phyloP scores from a whole-genome alignment of 2,888 invertebrate genomes.

The Zele albiditarsus region DNA sequence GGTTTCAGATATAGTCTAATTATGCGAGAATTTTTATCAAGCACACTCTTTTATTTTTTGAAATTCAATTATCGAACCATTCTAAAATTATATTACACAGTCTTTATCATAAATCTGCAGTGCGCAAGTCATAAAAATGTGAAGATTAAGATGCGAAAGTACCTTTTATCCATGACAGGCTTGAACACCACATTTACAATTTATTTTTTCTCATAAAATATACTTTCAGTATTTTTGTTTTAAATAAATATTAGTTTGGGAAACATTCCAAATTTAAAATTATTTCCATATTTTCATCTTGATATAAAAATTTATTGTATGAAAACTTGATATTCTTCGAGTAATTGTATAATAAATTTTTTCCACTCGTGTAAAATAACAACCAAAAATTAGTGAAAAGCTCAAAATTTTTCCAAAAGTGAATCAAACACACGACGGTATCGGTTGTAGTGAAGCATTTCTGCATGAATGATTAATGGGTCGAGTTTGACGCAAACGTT shows the following conservation, averaged over 20 bases:
- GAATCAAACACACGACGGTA: neutral
- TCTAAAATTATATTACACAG: too few species aligned
- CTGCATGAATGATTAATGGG: slow-evolving; percentile 31
- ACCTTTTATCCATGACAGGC: too few species aligned
- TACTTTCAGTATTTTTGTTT: neutral
- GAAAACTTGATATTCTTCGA: too few species aligned
- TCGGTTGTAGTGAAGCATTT: slow-evolving; percentile 8
- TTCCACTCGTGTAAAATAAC: neutral
- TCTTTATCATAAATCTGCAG: too few species aligned
- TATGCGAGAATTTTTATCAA: too few species aligned
- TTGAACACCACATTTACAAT: neutral
- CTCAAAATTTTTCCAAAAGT: slow-evolving; percentile 9
- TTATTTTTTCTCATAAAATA: neutral
- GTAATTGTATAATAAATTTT: neutral
- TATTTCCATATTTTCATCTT: too few species aligned
- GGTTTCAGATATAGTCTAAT: too few species aligned
- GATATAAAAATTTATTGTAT: too few species aligned
- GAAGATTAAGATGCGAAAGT: neutral
- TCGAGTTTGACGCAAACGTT: slow-evolving; percentile 23
- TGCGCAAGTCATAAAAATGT: neutral
- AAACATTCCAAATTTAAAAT: too few species aligned
- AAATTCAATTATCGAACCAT: too few species aligned
- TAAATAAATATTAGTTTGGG: too few species aligned
- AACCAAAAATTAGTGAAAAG: neutral
- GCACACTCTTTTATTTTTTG: too few species aligned